Conservation (phyloP, 2,888 invertebrate species). For the Linnaemya tessellans region DNA sequence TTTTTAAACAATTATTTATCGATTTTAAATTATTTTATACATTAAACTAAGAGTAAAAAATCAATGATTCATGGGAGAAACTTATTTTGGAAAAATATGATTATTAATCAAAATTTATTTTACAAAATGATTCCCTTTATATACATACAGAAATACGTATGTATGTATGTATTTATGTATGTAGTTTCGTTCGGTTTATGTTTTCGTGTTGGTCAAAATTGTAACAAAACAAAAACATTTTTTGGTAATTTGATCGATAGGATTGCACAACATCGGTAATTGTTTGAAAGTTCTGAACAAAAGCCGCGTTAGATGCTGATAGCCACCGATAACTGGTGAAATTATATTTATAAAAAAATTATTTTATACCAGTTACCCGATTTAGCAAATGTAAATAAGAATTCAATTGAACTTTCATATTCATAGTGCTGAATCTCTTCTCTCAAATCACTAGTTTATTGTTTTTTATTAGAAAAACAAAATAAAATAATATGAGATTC, state of each 20-base stretch:
- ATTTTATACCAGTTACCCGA: background rate
- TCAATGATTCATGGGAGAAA: slow-evolving; percentile 16
- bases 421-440: background rate
- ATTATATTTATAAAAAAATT: background rate
- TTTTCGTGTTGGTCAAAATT: background rate
- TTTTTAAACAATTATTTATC: slow-evolving; percentile 53
- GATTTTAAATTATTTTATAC: slow-evolving; percentile 27
- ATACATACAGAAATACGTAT: background rate
- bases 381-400: background rate
- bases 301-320: background rate
- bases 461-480: slow-evolving; percentile 36
- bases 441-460: slow-evolving; percentile 51
- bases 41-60: slow-evolving; percentile 44
- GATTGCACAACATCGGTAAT: background rate
- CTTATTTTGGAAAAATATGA: background rate
- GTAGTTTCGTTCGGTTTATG: slow-evolving; percentile 9
- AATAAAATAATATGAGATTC: slow-evolving; percentile 47
- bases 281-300: background rate
- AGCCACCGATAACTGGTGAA: background rate
- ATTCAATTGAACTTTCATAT: background rate
- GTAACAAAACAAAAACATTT: background rate
- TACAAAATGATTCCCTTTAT: background rate
- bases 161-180: background rate
- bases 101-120: slow-evolving; percentile 11
- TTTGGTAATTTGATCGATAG: background rate